phyloP scores from a whole-genome alignment of 2,113 vertebrate species.

The Phodopus roborovskii region DNA sequence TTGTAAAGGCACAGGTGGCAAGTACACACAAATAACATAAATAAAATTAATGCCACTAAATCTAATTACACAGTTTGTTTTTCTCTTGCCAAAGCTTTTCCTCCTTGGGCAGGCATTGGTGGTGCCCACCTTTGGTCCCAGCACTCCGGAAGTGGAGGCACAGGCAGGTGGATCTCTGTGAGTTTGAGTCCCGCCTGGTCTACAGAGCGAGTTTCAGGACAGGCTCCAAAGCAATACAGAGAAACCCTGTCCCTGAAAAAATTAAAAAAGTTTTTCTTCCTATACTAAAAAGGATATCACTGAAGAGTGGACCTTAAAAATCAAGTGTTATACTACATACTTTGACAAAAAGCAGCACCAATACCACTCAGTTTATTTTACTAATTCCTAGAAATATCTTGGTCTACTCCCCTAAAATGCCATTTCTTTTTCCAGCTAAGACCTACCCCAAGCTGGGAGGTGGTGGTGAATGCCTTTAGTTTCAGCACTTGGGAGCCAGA shows the following conservation, averaged over 20 bases:
- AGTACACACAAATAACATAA: neutral
- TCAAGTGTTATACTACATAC: neutral
- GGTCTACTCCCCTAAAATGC: conserved; percentile 21
- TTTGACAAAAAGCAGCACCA: conserved; percentile 32
- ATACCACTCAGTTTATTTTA: conserved; percentile 16
- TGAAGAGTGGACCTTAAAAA: conserved; percentile 10
- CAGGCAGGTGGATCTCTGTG: too few species aligned
- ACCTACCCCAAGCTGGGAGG: neutral
- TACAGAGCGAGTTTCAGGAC: too few species aligned
- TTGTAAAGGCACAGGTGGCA: neutral
- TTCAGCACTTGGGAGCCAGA: too few species aligned
- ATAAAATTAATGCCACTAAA: conserved; percentile 27
- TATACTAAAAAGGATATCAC: conserved; percentile 46
- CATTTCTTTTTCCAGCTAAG: neutral
- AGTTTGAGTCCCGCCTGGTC: too few species aligned
- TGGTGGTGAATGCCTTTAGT: too few species aligned
- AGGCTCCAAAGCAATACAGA: too few species aligned
- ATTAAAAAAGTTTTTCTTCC: conserved; percentile 40
- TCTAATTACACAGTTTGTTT: conserved; percentile 15
- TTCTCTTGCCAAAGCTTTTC: conserved; percentile 30
- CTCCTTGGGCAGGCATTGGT: neutral
- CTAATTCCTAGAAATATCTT: conserved; percentile 17
- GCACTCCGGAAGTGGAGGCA: too few species aligned
- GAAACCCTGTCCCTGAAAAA: too few species aligned
- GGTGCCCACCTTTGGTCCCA: too few species aligned